Evolutionary conservation across 2,888 invertebrate genomes (phyloP).

Genomic region (Pelosia muscerda): DNA sequence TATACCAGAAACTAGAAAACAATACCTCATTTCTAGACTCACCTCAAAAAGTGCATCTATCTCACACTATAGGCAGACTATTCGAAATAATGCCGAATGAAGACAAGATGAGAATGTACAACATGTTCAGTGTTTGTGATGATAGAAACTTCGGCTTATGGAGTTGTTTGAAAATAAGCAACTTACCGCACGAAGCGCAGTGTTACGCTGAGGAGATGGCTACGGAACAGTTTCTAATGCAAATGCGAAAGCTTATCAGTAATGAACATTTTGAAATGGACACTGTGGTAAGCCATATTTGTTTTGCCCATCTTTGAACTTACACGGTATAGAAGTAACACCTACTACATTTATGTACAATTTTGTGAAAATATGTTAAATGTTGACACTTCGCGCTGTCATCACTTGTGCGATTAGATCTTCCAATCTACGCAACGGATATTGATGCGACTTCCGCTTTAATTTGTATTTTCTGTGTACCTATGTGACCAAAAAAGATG

Average conservation of each 20-base stretch:
- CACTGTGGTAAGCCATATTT: slow-evolving; percentile 51
- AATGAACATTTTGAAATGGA: slow-evolving; percentile 41
- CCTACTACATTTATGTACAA: too few species aligned
- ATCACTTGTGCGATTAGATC: too few species aligned
- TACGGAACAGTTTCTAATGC: slow-evolving; percentile 51
- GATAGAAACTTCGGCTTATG: slow-evolving; percentile 61
- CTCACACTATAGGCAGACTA: slow-evolving; percentile 59
- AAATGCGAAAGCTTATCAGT: slow-evolving; percentile 33
- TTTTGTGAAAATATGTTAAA: too few species aligned
- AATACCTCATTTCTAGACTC: slow-evolving; percentile 58
- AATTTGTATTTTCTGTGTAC: too few species aligned
- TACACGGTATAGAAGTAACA: too few species aligned
- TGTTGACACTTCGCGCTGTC: too few species aligned
- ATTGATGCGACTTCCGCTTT: too few species aligned
- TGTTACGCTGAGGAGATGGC: slow-evolving; percentile 50
- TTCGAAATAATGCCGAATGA: slow-evolving; percentile 61
- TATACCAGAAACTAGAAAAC: slow-evolving; percentile 64
- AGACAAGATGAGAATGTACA: slow-evolving; percentile 63
- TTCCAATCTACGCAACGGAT: too few species aligned
- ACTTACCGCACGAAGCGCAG: slow-evolving; percentile 59
- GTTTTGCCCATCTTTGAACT: too few species aligned
- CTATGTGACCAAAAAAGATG: too few species aligned
- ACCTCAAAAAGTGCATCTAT: slow-evolving; percentile 68
- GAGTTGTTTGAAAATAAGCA: slow-evolving; percentile 62
- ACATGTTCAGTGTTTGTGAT: slow-evolving; percentile 59